Evolutionary conservation across 2,797 vertebrate species (phyloP), one percentile per base, ranked within the genome.

Genomic region (Zalophus californianus): DNA sequence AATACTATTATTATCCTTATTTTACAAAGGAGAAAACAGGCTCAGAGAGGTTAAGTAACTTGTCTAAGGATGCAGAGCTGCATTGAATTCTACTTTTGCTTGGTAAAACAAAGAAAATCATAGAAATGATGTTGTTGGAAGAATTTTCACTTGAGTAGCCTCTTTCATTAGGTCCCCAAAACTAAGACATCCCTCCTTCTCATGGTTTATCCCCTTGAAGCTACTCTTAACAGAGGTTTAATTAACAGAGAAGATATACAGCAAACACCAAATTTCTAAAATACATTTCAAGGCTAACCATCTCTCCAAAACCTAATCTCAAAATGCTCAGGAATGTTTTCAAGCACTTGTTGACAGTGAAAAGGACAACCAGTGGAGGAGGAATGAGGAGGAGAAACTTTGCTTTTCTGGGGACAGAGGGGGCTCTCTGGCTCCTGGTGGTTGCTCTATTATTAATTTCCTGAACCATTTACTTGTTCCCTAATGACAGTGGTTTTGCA

Each of bases 381-480:
- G 11, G 73, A 48, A 32, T 52, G 91, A 60, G 6, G 0, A 54
- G 54, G 21, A 60, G 25, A 11, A 41, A n/a, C 18, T 44, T 29
- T 29, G 27, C 4, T 38, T 7, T 68, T 82, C 29, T 13, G 2
- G 29, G 5, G 29, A 70, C 3, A 1, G 11, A 4, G 21, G 16
- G 3, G 50, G 35, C 23, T 48, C 54, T 29, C 21, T n/a, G 25
- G 29, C 18, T 82, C 23, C 64, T 35, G 2, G 14, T 16, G 21
- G 32, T 27, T n/a, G 25, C 23, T 97, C 25, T 62, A 27, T 93
- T 56, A n/a, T 60, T 90, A 95, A 60, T 64, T 88, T 41, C n/a
- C 25, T 14, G 35, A 88, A 77, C 25, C 50, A 56, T 66, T 60
- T 48, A 15, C 64, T 85, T 66, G n/a, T 54, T 87, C 21, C 41